These are phyloP conservation scores for Ommatoiulus sabulosus DNA, from an alignment of 2,888 invertebrate genomes.

Conservation along the genomic window DNA sequence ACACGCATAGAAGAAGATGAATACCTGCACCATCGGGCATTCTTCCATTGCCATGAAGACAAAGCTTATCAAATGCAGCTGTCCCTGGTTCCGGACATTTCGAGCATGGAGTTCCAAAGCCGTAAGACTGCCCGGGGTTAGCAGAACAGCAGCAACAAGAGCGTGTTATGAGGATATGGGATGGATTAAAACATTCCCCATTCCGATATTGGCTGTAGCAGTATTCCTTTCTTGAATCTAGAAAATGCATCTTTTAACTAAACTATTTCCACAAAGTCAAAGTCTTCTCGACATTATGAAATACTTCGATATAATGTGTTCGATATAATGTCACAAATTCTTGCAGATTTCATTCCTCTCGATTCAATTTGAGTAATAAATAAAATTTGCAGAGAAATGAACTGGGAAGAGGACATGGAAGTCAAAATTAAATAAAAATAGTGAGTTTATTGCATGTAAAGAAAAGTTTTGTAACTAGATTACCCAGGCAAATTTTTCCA, in stretches of 20 bases:
- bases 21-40: conserved; percentile 82
- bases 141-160: conserved; percentile 88
- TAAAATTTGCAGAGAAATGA: too few relatives aligned
- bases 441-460: neutral
- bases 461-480: conserved; percentile 59
- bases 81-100: conserved; percentile 80
- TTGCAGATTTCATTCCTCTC: too few relatives aligned
- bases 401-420: too few relatives aligned
- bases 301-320: neutral
- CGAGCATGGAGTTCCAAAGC: conserved; percentile 85
- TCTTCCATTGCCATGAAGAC: conserved; percentile 82
- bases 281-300: neutral
- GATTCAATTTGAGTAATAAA: too few relatives aligned
- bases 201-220: conserved; percentile 84
- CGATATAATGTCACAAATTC: too few relatives aligned
- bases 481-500: conserved; percentile 82
- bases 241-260: neutral
- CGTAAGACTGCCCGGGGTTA: conserved; percentile 75
- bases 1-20: neutral
- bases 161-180: conserved; percentile 81
- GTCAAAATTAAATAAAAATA: too few relatives aligned
- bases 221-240: conserved; percentile 83
- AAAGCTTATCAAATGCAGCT: conserved; percentile 78
- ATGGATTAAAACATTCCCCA: conserved; percentile 82
- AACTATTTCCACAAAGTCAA: too few relatives aligned